A percentile compares a stretch with the other conserved stretches of the same genome.
Evolutionary conservation across 2,797 vertebrate species (phyloP).

Genomic region (Sandelia bainsii): DNA sequence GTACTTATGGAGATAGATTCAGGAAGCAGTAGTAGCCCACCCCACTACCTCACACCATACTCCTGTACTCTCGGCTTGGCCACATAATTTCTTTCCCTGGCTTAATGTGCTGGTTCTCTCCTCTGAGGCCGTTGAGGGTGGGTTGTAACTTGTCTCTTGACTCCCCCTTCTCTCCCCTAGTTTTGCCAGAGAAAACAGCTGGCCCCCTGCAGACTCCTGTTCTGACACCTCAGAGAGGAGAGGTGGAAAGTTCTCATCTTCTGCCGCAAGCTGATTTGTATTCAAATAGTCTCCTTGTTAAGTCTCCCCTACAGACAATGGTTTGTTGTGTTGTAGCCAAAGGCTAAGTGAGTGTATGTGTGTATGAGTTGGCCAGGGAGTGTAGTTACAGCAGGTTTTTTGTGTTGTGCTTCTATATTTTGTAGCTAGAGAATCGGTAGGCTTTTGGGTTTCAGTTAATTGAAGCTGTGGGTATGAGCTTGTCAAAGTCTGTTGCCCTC

Average conservation of each 20-base stretch:
- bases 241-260: constrained; percentile 76
- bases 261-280: constrained; percentile 72
- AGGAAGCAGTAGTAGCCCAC: constrained; percentile 45
- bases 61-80: constrained; percentile 40
- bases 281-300: constrained; percentile 72
- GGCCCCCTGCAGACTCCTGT: constrained; percentile 60
- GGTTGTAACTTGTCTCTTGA: constrained; percentile 77
- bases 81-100: constrained; percentile 72
- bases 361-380: constrained; percentile 24
- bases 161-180: constrained; percentile 36
- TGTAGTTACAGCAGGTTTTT: constrained; percentile 33
- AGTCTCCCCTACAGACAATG: constrained; percentile 61
- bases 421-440: constrained; percentile 17
- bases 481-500: constrained; percentile 57
- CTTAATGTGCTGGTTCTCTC: constrained; percentile 74
- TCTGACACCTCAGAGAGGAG: constrained; percentile 69
- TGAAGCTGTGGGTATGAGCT: constrained; percentile 46
- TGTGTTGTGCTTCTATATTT: constrained; percentile 31
- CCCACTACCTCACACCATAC: constrained; percentile 14
- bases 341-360: constrained; percentile 51
- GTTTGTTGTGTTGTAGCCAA: constrained; percentile 62
- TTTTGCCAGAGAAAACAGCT: constrained; percentile 67
- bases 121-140: constrained; percentile 62
- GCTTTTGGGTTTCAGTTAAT: constrained; percentile 38
- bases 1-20: constrained; percentile 79